These are phyloP conservation scores for Glaucomys volans DNA, from an alignment of 2,113 vertebrate genomes.

Conservation along the genomic window DNA sequence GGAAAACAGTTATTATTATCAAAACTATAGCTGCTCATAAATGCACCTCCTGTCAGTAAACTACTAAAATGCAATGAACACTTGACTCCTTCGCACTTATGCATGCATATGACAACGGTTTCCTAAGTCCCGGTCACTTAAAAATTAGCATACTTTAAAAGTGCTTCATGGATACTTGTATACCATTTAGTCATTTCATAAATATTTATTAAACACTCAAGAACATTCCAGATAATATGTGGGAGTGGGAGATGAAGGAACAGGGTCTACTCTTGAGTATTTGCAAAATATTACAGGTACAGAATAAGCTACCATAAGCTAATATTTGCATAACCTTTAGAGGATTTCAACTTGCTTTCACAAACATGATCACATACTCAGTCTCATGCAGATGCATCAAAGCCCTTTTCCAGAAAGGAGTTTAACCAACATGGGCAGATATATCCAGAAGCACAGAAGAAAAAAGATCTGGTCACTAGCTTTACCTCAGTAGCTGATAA, in stretches of 20 bases:
- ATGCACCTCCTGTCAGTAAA: conserved; percentile 9
- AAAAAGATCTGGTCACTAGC: background rate
- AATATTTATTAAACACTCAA: conserved; percentile 31
- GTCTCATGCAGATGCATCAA: background rate
- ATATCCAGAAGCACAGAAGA: background rate
- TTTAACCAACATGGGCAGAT: background rate
- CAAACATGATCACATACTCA: background rate
- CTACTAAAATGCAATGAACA: background rate
- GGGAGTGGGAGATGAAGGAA: background rate
- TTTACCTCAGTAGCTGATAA: conserved; percentile 96
- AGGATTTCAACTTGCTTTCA: conserved; percentile 28
- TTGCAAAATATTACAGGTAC: conserved; percentile 23
- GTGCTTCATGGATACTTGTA: background rate
- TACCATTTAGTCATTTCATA: background rate
- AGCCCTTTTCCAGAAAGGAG: background rate
- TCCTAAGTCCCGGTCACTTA: background rate
- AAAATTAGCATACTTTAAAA: conserved; percentile 32
- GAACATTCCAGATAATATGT: background rate
- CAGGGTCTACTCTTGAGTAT: background rate
- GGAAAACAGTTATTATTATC: conserved; percentile 27
- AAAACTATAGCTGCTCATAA: background rate
- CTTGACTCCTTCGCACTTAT: background rate
- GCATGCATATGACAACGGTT: background rate
- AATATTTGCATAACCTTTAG: background rate
- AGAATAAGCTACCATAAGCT: background rate